Base-by-base conservation (phyloP, 2,797 vertebrate species). In the Crax fasciolata region DNA sequence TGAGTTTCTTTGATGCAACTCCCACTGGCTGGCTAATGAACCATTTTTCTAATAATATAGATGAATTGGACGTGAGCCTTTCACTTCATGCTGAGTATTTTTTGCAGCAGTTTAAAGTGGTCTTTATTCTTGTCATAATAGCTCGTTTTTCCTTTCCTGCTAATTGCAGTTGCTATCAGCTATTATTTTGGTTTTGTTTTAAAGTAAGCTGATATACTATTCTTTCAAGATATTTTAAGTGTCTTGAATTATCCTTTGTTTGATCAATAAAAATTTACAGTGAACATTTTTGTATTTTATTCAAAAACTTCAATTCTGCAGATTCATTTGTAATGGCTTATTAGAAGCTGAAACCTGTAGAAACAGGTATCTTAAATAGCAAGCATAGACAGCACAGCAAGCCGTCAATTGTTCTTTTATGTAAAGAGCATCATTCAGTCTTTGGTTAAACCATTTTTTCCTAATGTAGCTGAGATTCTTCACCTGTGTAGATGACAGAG, bases 11-110 rank as follows among this genome's bases (percentile, higher is more conserved):
- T 67, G 98, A 98, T 95, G 98, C 96, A 11, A 98, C 98, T 6
- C 98, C 99, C 48, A 98, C 97, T 2, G 98, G 98, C 80, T 98
- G 98, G 41, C 97, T 99, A 90, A 98, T 99, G 92, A 99, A 99
- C 96, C 98, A 98, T 58, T 99, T 99, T 91, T 96, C 98, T 87
- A 98, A 98, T 97, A 99, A 98, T 52, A 98, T 98, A 88, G 98
- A 99, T 4, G 98, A 99, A 92, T 59, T 98, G 74, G 98, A 99
- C 77, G 73, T 93, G 10, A 96, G 96, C 59, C 97, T 99, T 80
- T 98, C 98, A 0, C 96, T 98, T 79, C 95, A 98, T 5, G 95
- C 98, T 18, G 98, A 98, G 95, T 97, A 96, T 84, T 99, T 99
- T 88, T 80, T 99, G 24, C 98, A 98, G 96, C 98, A 98, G 72